Conservation (phyloP, 2,797 vertebrate species). For the Cossypha dichroa region DNA sequence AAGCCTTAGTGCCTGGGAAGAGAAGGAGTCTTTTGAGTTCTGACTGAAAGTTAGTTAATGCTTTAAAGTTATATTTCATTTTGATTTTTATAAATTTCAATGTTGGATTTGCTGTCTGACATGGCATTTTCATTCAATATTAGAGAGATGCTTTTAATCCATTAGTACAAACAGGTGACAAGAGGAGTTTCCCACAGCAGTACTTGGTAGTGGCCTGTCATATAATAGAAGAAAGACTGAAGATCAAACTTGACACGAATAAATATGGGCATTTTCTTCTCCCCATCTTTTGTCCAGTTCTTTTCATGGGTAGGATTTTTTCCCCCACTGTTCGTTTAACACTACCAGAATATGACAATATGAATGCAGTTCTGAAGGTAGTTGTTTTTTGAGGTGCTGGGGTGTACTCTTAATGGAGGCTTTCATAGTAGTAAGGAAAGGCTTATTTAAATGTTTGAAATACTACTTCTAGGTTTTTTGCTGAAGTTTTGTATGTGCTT, state of each 20-base stretch:
- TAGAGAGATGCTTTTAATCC: not conserved
- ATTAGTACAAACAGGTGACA: not conserved
- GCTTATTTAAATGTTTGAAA: too few relatives aligned
- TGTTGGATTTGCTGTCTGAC: not conserved
- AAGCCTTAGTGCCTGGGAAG: not conserved
- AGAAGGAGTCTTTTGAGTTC: not conserved
- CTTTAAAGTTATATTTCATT: not conserved
- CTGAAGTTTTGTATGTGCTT: too few relatives aligned
- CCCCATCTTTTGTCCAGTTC: not conserved
- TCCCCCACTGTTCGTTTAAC: rapidly evolving
- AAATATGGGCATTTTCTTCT: not conserved
- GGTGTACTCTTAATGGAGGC: too few relatives aligned
- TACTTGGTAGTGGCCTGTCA: not conserved
- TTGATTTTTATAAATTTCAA: not conserved
- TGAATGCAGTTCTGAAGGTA: not conserved
- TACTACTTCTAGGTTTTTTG: too few relatives aligned
- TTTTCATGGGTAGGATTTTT: not conserved
- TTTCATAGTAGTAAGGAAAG: too few relatives aligned
- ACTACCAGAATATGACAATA: not conserved
- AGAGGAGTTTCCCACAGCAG: not conserved
- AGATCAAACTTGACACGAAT: not conserved
- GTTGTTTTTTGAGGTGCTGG: too few relatives aligned
- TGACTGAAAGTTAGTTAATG: not conserved
- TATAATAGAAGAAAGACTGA: not conserved
- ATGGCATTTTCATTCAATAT: not conserved